Conservation (phyloP, 2,888 invertebrate species). For the Tortricodes alternella region DNA sequence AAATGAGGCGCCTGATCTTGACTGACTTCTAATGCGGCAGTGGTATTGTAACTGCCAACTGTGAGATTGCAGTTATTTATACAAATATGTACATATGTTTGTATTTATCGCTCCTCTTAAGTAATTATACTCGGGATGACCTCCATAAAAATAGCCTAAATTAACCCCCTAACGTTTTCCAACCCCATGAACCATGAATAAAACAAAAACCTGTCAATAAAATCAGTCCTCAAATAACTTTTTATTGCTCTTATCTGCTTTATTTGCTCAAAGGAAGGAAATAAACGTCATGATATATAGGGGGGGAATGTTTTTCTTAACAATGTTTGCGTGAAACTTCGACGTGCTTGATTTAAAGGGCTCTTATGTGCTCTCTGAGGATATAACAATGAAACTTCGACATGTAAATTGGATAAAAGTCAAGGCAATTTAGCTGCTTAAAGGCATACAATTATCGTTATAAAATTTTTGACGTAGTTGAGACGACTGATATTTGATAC, state of each 20-base stretch:
- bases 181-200: conserved; percentile 17
- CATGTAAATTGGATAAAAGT: conserved; percentile 7
- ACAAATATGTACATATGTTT: too few species aligned
- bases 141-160: not conserved
- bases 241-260: conserved; percentile 24
- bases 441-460: too few species aligned
- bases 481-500: not conserved
- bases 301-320: conserved; percentile 6
- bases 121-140: not conserved
- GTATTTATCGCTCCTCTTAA: not conserved
- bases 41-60: too few species aligned
- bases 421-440: not conserved
- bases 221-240: conserved; percentile 15
- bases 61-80: too few species aligned
- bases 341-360: conserved; percentile 23
- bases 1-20: too few species aligned
- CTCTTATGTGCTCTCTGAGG: not conserved
- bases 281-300: conserved; percentile 19
- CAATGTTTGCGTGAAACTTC: conserved; percentile 20
- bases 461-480: not conserved
- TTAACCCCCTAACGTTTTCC: not conserved
- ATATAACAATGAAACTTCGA: not conserved
- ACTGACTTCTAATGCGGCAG: too few species aligned
- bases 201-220: conserved; percentile 30
- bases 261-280: conserved; percentile 19